A percentile compares a stretch with the other conserved stretches of the same genome.
Evolutionary conservation across 2,888 invertebrate species (phyloP).

Genomic region (Idaea dimidiata): DNA sequence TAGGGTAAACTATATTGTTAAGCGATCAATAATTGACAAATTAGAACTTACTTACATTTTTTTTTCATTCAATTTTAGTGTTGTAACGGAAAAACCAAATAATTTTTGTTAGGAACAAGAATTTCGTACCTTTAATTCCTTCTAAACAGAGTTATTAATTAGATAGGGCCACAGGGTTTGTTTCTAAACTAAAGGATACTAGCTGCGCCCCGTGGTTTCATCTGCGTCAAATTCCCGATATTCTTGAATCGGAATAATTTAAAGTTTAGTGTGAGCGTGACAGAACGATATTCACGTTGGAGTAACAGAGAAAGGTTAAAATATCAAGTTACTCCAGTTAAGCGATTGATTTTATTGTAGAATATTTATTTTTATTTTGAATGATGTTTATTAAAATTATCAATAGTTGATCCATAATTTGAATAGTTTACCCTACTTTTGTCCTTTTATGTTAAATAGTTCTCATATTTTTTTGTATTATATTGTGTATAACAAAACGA

Average conservation of each 20-base stretch:
- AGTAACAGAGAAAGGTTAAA: too few relatives aligned
- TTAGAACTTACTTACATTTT: too few relatives aligned
- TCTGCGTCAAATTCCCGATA: too few relatives aligned
- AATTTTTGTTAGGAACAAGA: not conserved
- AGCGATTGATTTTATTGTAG: not conserved
- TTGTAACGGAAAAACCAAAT: not conserved
- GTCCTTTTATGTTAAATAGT: conserved; percentile 23
- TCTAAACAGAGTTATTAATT: too few relatives aligned
- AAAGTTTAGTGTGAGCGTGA: too few relatives aligned
- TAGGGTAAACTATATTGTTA: not conserved
- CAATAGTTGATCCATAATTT: not conserved
- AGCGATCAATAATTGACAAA: not conserved
- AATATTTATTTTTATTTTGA: not conserved
- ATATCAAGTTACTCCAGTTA: too few relatives aligned
- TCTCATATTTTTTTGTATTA: conserved; percentile 18
- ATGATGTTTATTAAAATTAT: not conserved
- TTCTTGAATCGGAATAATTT: too few relatives aligned
- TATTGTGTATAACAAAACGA: not conserved
- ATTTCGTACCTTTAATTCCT: not conserved
- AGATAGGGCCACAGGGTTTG: too few relatives aligned
- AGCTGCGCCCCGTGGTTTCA: too few relatives aligned
- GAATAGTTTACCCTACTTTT: conserved; percentile 19
- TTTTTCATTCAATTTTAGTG: too few relatives aligned
- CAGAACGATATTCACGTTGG: too few relatives aligned
- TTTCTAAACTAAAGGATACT: too few relatives aligned